These are phyloP conservation scores for Catonia carolina DNA, from an alignment of 2,888 invertebrate genomes.

Conservation along the genomic window DNA sequence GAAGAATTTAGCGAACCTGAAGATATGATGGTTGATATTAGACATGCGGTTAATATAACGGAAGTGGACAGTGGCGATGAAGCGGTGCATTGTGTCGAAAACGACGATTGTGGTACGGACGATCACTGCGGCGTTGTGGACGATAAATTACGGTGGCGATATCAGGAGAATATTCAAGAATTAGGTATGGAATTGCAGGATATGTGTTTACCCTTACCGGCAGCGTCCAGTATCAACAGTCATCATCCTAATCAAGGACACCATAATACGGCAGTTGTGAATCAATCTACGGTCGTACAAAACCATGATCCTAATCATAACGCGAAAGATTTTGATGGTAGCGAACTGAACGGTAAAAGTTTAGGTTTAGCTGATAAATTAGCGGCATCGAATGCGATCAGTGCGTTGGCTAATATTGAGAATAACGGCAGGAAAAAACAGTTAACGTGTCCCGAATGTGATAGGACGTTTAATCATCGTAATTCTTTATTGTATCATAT, in stretches of 20 bases:
- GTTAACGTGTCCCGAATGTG: constrained; percentile 59
- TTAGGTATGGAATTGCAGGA: constrained; percentile 19
- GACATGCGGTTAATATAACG: constrained; percentile 55
- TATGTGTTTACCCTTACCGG: constrained; percentile 13
- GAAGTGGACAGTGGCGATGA: constrained; percentile 39
- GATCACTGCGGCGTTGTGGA: constrained; percentile 20
- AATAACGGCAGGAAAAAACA: constrained; percentile 41
- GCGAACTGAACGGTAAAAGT: neutral
- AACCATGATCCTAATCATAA: too few relatives aligned
- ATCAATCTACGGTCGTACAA: too few relatives aligned
- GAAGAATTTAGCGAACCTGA: constrained; percentile 80
- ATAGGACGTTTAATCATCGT: constrained; percentile 67
- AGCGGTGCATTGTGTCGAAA: too few relatives aligned
- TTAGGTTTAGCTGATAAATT: neutral
- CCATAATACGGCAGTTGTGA: too few relatives aligned
- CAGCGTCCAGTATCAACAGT: too few relatives aligned
- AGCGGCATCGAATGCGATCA: constrained; percentile 29
- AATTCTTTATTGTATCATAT: constrained; percentile 81
- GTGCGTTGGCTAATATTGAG: too few relatives aligned
- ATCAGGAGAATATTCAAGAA: constrained; percentile 6
- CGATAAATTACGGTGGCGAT: neutral
- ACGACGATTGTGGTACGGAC: too few relatives aligned
- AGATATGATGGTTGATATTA: constrained; percentile 78
- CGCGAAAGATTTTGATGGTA: too few relatives aligned
- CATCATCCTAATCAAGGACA: too few relatives aligned